Evolutionary conservation across 2,888 invertebrate genomes (phyloP), one percentile per base, ranked within the genome.

Genomic region (Diploptera punctata): DNA sequence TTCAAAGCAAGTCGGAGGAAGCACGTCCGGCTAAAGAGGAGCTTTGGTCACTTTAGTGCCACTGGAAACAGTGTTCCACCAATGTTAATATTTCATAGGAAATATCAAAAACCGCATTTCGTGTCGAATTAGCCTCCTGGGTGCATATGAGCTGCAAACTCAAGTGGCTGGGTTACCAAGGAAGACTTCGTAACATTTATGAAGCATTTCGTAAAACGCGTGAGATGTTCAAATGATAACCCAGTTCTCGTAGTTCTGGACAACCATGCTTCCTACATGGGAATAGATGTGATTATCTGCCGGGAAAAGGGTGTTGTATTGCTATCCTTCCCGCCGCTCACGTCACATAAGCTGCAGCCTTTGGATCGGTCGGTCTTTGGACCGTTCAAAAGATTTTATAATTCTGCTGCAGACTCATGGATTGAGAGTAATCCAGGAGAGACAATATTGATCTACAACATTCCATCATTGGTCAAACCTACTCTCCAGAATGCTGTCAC

Each of bases 301-400:
- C 80, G 80, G 76, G 78, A 79, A 38, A 77, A 79, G 76, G 81
- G 82, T 10, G 80, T 84, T 43, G 77, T 80, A 52, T 72, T 82
- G 60, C 76, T 83, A 52, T 81, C 81, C 9, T 78, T 82, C 60
- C 82, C 80, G 21, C 82, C 81, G n/a, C 82, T 83, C 76, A 80
- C 81, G 69, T 79, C 81, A 3, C 81, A 80, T 68, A 81, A 81
- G 74, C 57, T 83, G 61, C 83, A 84, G 78, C 82, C 82, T 9
- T 77, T 83, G n/a, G 81, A 83, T 75, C 79, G 81, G 7, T 79
- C 80, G 26, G 77, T 82, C 3, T 81, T 79, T 75, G 80, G 80
- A 4, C 82, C 81, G 26, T 80, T 83, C 52, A 83, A 83, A 75
- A 78, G 75, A 68, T 76, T 71, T 68, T 74, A 77, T 62, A 77